Conservation (phyloP, 2,888 invertebrate species). For the Lacanobia oleracea region DNA sequence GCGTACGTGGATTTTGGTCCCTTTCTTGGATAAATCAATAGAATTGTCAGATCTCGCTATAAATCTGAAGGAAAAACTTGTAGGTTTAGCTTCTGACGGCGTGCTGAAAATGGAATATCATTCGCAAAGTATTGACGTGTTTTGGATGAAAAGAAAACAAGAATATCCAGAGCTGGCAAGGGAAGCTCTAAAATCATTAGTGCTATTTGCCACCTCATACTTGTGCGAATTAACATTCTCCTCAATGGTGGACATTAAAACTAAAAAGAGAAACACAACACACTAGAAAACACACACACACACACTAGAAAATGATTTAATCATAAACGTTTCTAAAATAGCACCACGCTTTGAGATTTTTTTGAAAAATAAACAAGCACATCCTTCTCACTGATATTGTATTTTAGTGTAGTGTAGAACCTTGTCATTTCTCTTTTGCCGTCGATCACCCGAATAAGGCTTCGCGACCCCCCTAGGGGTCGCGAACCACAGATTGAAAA, state of each 20-base stretch:
- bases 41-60: too few relatives aligned
- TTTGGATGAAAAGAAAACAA: slow-evolving; percentile 66
- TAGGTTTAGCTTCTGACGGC: slow-evolving; percentile 58
- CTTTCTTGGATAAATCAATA: too few relatives aligned
- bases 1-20: too few relatives aligned
- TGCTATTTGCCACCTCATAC: slow-evolving; percentile 65
- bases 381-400: background rate
- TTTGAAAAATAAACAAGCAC: background rate
- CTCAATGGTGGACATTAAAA: too few relatives aligned
- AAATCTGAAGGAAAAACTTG: too few relatives aligned
- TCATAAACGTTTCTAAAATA: slow-evolving; percentile 1
- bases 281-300: too few relatives aligned
- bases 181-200: slow-evolving; percentile 61
- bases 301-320: background rate
- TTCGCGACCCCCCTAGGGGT: too few relatives aligned
- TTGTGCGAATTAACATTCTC: slow-evolving; percentile 49
- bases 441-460: too few relatives aligned
- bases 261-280: slow-evolving; percentile 5
- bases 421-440: too few relatives aligned
- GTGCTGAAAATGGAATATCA: slow-evolving; percentile 66
- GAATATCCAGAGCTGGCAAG: slow-evolving; percentile 66
- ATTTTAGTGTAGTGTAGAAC: too few relatives aligned
- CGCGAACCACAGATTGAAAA: too few relatives aligned
- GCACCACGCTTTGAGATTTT: background rate
- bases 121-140: slow-evolving; percentile 49